A percentile compares a stretch with the other conserved stretches of the same genome.
phyloP scores from a whole-genome alignment of 2,797 vertebrate genomes.

The Xyrichtys novacula region DNA sequence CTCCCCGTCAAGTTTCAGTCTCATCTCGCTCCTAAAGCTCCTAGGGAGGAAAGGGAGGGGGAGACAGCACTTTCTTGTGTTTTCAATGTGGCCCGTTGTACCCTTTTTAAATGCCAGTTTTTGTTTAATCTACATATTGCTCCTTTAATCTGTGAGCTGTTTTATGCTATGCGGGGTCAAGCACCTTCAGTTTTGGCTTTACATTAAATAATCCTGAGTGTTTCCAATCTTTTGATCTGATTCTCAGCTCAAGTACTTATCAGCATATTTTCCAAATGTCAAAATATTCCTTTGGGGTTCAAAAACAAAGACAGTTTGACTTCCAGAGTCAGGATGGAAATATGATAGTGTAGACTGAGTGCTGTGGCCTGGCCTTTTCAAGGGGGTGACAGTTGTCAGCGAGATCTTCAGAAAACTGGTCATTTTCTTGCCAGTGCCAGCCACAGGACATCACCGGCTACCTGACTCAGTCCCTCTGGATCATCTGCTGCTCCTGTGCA shows the following conservation, averaged over 20 bases:
- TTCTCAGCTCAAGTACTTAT: too few relatives aligned
- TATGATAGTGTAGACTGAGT: slow-evolving; percentile 3
- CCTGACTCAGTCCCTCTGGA: slow-evolving; percentile 30
- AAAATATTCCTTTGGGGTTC: neutral
- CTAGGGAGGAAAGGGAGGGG: too few relatives aligned
- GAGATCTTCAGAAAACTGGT: slow-evolving; percentile 57
- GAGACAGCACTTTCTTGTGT: too few relatives aligned
- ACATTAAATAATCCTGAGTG: neutral
- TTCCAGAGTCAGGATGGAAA: neutral
- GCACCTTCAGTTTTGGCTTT: neutral
- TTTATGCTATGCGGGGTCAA: too few relatives aligned
- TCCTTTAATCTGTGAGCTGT: too few relatives aligned
- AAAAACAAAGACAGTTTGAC: too few relatives aligned
- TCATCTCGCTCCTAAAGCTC: too few relatives aligned
- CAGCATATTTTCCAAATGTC: neutral
- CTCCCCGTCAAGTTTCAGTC: too few relatives aligned
- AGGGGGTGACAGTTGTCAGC: slow-evolving; percentile 59
- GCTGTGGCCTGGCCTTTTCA: slow-evolving; percentile 11
- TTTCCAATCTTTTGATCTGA: neutral
- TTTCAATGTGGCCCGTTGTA: too few relatives aligned
- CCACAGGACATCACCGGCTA: slow-evolving; percentile 23
- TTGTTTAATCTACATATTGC: too few relatives aligned
- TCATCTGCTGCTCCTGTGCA: slow-evolving; percentile 21
- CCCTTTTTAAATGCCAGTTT: too few relatives aligned
- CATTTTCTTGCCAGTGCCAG: slow-evolving; percentile 45